Evolutionary conservation across 2,888 invertebrate genomes (phyloP).

Genomic region (Cinara cedri): DNA sequence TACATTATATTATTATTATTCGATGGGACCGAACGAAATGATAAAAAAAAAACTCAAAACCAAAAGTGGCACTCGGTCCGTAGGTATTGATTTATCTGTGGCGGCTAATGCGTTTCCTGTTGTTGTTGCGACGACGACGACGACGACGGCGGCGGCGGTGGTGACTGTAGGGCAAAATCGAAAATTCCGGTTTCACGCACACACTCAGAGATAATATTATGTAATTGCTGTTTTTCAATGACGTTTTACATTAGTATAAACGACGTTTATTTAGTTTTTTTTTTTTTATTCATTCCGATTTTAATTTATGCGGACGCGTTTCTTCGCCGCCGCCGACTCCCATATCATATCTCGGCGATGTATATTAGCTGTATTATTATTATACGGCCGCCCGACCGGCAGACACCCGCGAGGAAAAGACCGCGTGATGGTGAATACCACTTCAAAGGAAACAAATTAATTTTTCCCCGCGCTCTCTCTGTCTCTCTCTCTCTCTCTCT

Average conservation of each 20-base stretch:
- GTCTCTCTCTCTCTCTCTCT: no score
- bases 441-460: constrained; percentile 38
- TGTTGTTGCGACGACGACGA: no score
- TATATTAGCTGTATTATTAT: background rate
- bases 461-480: no score
- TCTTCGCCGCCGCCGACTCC: background rate
- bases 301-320: constrained; percentile 35
- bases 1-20: background rate
- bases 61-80: constrained; percentile 12
- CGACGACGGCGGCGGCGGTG: no score
- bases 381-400: no score
- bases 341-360: no score
- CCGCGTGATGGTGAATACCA: background rate
- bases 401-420: no score
- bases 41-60: constrained; percentile 12
- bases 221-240: constrained; percentile 54
- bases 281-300: constrained; percentile 2
- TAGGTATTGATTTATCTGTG: constrained; percentile 50
- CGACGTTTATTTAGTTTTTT: constrained; percentile 41
- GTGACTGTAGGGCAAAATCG: constrained; percentile 45
- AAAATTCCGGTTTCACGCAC: constrained; percentile 51
- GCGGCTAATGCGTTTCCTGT: constrained; percentile 53
- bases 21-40: background rate
- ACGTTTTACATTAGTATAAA: constrained; percentile 46
- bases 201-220: constrained; percentile 9